Evolutionary conservation across 1,140 invertebrate species (phyloP), one percentile per base, ranked within the genome.

Genomic region (Drosophila novamexicana): DNA sequence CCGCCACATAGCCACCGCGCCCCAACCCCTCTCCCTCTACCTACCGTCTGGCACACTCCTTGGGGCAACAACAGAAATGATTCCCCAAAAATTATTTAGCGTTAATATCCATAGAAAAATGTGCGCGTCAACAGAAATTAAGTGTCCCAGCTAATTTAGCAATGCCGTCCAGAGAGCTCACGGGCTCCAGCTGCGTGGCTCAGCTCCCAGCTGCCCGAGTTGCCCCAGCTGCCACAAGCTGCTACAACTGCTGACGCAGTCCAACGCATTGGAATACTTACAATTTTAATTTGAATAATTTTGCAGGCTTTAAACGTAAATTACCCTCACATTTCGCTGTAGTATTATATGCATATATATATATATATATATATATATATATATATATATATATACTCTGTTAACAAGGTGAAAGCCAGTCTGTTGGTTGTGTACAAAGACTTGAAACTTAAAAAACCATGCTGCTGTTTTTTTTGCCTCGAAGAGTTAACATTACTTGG

Each of bases 231-330:
- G 22, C 12, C 1, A 16, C 50, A 40, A 29, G 62, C 50, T 68
- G 44, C 66, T 69, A 68, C 40, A 73, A 75, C 69, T 75, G 57
- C 66, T 71, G 83, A 77, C 84, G 40, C 69, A 62, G 73, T 36
- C 59, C 67, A 79, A 49, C 76, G 77, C 84, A 86, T 88, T 77
- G 81, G 80, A 89, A 88, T 88, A 88, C 83, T 89, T 88, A 89
- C 83, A 88, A 88, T 88, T 88, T 88, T 88, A 88, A 88, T 88
- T 88, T 88, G 83, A 88, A 88, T 88, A 88, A 88, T 88, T 88
- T 88, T 80, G 80, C 84, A 83, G 83, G 84, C 84, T 89, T 81
- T 88, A 88, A 88, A 88, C 83, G 83, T 89, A 88, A 88, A 88
- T 88, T 88, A 86, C 83, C 83, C 83, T 58, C 73, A 81, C 72